Percentiles rank a stretch among this genome's conserved stretches.
Conservation (phyloP, 2,113 vertebrate species). For the Micronisus gabar region DNA sequence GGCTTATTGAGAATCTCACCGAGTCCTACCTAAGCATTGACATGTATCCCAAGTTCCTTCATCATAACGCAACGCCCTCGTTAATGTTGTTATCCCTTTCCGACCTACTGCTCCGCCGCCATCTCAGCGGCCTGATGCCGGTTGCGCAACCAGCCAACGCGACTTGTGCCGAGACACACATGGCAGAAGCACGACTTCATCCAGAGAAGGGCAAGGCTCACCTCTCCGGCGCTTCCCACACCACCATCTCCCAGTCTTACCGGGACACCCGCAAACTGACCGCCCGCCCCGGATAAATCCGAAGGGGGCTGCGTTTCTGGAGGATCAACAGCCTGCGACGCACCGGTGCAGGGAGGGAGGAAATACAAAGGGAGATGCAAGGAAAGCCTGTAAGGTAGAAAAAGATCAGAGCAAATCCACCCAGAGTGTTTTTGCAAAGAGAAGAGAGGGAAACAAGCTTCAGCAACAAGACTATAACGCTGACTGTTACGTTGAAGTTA, state of each 20-base stretch:
- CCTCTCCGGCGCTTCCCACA: not conserved
- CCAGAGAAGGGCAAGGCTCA: not conserved
- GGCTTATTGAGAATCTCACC: not conserved
- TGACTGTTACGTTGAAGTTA: not conserved
- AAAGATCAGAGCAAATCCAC: not conserved
- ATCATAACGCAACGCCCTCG: fast-evolving
- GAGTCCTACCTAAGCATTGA: fast-evolving
- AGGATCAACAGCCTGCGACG: not conserved
- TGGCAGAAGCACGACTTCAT: fast-evolving
- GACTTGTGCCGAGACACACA: fast-evolving
- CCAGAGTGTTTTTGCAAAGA: not conserved
- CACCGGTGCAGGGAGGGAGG: not conserved
- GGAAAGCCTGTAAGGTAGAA: fast-evolving
- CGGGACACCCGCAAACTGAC: fast-evolving
- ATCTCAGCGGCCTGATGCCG: fast-evolving
- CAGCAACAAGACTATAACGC: not conserved
- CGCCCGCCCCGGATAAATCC: fast-evolving
- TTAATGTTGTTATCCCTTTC: not conserved
- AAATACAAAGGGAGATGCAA: not conserved
- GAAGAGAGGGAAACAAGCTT: not conserved
- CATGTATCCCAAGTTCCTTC: no score
- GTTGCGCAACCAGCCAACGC: no score
- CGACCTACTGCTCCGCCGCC: fast-evolving
- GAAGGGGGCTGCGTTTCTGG: not conserved
- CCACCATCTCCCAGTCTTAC: not conserved